Conservation (phyloP, 2,113 vertebrate species). For the Pholis gunnellus region DNA sequence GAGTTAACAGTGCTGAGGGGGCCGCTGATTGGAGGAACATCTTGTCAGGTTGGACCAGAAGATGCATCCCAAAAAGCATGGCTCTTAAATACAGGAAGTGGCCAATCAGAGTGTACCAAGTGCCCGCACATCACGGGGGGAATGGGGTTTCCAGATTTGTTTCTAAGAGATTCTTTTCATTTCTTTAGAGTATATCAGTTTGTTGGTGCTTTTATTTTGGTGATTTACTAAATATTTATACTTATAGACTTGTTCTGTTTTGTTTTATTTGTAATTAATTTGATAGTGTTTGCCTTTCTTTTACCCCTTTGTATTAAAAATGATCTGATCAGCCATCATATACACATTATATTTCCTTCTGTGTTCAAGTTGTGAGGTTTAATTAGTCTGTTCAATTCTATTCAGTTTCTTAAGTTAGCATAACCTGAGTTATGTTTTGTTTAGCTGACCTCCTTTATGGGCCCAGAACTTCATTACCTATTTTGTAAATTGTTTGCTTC, state of each 20-base stretch:
- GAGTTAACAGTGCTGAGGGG: not conserved
- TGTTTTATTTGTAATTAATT: not conserved
- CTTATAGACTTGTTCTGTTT: not conserved
- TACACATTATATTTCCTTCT: not conserved
- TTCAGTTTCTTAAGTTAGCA: not conserved
- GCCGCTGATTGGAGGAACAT: not conserved
- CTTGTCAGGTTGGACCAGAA: not conserved
- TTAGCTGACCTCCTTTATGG: not conserved
- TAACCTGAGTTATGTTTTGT: not conserved
- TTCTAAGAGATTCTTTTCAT: not conserved
- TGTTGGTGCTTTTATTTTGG: not conserved
- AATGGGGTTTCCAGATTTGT: not conserved
- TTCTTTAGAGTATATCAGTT: not conserved
- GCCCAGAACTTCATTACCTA: not conserved
- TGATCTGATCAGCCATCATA: not conserved
- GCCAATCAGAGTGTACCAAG: not conserved
- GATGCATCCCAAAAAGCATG: not conserved
- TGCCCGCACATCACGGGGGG: not conserved
- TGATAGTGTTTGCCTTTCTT: not conserved
- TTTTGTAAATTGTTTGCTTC: too few species aligned
- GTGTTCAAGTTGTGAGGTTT: not conserved
- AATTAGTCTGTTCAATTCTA: not conserved
- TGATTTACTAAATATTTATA: not conserved
- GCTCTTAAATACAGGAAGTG: constrained; percentile 10
- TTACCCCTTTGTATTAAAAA: not conserved